Base-by-base conservation (phyloP, 2,113 vertebrate species). In the Pangasianodon hypophthalmus region DNA sequence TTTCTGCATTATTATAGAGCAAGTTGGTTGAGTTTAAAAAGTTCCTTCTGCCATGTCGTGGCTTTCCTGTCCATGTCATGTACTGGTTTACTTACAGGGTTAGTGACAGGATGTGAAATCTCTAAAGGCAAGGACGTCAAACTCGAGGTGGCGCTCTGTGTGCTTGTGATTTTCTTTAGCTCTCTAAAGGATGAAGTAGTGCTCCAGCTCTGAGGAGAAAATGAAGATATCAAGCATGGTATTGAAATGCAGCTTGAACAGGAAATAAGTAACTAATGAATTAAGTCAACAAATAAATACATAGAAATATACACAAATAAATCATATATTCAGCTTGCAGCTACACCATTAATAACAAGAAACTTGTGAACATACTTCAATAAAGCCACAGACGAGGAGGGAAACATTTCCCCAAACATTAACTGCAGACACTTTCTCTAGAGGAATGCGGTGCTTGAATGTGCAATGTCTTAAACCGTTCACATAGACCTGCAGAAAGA, bases 121-220 rank as follows among this genome's bases (percentile, higher is more conserved):
- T 88, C 82, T 41, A 56, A 50, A 4, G 79, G 29, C 29, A 41
- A 0, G 4, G 14, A 69, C 26, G 5, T n/a, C 8, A 10, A 3
- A 29, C 26, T 2, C 0, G 2, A 21, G 29, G 16, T 1, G 21
- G 37, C 4, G 86, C 54, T 84, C 4, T 37, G 19, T 19, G 44
- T 52, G n/a, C 18, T 18, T 60, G 7, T 56, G 7, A 56, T 32
- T 46, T 64, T 62, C 18, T 4, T 62, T 9, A 60, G 32, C 8
- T 84, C 19, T 0, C 1, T 32, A 46, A 19, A 19, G n/a, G 79
- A 81, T 11, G 52, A 44, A 13, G 58, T 58, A 58, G 4, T 84
- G 18, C 58, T 89, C 88, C 88, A 89, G 6, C 84, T 60, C 88
- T 89, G 69, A 41, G 29, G 52, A 52, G 29, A 37, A 13, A 80